Evolutionary conservation across 2,797 vertebrate genomes (phyloP), one percentile per base, ranked within the genome.

Genomic region (Tenualosa ilisha): DNA sequence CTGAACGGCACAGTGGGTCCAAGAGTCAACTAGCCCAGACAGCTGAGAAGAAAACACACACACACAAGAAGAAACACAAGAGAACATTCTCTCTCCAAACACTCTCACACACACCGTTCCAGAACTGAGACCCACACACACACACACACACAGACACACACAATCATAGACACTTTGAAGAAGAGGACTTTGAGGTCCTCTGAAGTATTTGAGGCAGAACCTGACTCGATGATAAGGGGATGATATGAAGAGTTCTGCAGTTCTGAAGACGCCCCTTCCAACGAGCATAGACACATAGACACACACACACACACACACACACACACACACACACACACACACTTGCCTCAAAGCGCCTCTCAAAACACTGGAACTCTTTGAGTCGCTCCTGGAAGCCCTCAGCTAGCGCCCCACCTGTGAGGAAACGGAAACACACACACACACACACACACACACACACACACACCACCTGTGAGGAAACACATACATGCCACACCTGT

Each of bases 341-440:
- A 93, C 94, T 92, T 85, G 94, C 95, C 96, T 96, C 95, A 94
- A 96, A 96, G 49, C 92, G 93, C 90, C 95, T 92, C 90, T 96
- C 96, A 91, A 96, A 96, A 86, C 85, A 90, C 89, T 96, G 94
- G 87, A 96, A 96, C 93, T 96, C 96, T 85, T 93, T 94, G 79
- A 96, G 90, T 86, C 96, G 94, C 84, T 96, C 95, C 54, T 95
- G 91, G 88, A 96, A 96, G 46, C 96, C 96, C 81, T 96, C 96
- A 17, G 96, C 95, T 84, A 96, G 91, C 84, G 96, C 95, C 0
- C 95, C 96, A 87, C 96, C 96, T 96, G 89, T 1, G 75, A 84
- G 82, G n/a, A 9, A n/a, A n/a, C n/a, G n/a, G n/a, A n/a, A 83
- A 53, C 13, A 51, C 0, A 11, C 31, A 68, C 1, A 79, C 65